Evolutionary conservation across 2,888 invertebrate species (phyloP).

Genomic region (Cephus runcator): DNA sequence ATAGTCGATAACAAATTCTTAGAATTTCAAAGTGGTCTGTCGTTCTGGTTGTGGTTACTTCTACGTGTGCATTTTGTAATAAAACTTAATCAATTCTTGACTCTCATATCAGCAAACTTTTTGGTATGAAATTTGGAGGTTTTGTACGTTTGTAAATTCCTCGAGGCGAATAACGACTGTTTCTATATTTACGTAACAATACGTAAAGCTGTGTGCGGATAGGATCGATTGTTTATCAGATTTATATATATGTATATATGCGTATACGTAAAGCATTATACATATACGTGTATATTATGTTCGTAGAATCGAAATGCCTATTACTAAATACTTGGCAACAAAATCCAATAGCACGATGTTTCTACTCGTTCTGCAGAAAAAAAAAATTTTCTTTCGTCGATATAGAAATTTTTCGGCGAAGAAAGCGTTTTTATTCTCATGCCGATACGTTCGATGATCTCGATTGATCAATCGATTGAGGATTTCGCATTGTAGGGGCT

Average conservation of each 20-base stretch:
- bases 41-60: conserved; percentile 44
- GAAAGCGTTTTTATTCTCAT: neutral
- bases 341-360: too few species aligned
- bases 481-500: neutral
- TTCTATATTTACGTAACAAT: neutral
- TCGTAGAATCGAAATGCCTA: too few species aligned
- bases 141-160: conserved; percentile 39
- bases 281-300: too few species aligned
- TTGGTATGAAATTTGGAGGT: conserved; percentile 21
- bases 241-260: neutral
- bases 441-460: neutral
- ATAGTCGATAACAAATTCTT: conserved; percentile 38
- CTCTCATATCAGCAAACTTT: conserved; percentile 28
- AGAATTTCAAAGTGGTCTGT: conserved; percentile 31
- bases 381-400: neutral
- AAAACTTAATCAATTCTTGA: conserved; percentile 34
- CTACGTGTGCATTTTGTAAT: conserved; percentile 36
- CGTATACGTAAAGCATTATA: too few species aligned
- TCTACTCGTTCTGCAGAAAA: too few species aligned
- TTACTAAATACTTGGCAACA: too few species aligned
- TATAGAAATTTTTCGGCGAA: neutral
- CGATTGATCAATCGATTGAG: too few species aligned
- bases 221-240: neutral
- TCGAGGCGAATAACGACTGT: conserved; percentile 8
- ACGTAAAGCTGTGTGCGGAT: neutral